phyloP scores from a whole-genome alignment of 2,797 vertebrate genomes.

The Lutjanus argentimaculatus region DNA sequence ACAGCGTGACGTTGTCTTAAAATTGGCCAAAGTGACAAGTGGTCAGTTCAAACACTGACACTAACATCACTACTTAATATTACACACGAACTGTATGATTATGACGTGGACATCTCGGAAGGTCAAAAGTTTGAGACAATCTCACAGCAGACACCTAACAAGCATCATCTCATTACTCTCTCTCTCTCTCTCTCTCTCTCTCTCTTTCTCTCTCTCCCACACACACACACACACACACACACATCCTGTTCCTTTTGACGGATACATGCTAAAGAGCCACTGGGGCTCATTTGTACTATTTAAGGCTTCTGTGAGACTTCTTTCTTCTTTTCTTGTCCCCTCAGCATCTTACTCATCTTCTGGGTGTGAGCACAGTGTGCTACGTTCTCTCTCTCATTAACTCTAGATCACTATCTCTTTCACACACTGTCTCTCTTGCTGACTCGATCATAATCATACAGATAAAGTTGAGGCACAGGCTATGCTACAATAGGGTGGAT shows the following conservation, averaged over 20 bases:
- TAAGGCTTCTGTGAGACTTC: slow-evolving; percentile 60
- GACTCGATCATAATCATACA: background rate
- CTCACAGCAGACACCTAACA: background rate
- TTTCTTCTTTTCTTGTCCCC: slow-evolving; percentile 49
- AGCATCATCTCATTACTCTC: too few relatives aligned
- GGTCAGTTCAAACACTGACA: background rate
- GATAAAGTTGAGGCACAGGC: background rate
- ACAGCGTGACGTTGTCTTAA: background rate
- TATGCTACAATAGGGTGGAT: background rate
- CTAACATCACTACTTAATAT: background rate
- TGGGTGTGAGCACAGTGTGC: slow-evolving; percentile 28
- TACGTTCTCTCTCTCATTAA: slow-evolving; percentile 20
- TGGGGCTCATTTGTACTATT: slow-evolving; percentile 70
- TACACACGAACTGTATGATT: background rate
- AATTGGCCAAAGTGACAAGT: background rate
- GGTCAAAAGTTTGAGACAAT: background rate
- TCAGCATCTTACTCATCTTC: slow-evolving; percentile 38
- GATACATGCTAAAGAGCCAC: slow-evolving; percentile 63
- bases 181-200: too few relatives aligned
- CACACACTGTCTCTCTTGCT: background rate
- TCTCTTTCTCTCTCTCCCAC: background rate
- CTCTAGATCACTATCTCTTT: slow-evolving; percentile 7
- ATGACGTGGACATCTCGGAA: background rate
- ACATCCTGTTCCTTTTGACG: slow-evolving; percentile 71
- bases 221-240: slow-evolving; percentile 37